Conservation (phyloP, 2,113 vertebrate species). For the Heteronetta atricapilla region DNA sequence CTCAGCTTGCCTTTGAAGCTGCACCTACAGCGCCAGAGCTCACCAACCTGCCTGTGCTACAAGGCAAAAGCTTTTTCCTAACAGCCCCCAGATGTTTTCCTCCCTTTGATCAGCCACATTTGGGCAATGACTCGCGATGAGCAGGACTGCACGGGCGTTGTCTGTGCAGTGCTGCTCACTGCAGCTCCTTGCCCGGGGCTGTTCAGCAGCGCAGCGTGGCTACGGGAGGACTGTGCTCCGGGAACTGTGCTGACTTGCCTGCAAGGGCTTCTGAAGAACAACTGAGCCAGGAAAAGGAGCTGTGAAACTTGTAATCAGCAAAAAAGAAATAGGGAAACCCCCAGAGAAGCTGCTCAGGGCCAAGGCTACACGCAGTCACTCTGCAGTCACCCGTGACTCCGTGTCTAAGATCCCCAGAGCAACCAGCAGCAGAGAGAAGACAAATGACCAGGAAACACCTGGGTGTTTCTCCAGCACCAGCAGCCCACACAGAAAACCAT, state of each 20-base stretch:
- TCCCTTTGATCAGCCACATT: neutral
- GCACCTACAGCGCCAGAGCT: neutral
- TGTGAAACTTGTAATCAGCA: neutral
- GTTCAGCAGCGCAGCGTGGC: accelerated
- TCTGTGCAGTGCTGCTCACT: neutral
- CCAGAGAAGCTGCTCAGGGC: neutral
- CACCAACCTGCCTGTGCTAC: neutral
- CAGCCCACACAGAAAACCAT: neutral
- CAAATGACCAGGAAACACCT: neutral
- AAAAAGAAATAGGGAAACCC: neutral
- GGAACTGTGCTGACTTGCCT: neutral
- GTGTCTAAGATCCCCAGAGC: neutral
- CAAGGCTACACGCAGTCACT: neutral
- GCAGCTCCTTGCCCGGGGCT: neutral
- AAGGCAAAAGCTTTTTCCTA: neutral
- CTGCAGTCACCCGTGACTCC: neutral
- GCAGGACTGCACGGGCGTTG: accelerated
- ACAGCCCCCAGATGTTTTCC: neutral
- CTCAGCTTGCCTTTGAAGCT: neutral
- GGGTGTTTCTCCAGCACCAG: neutral
- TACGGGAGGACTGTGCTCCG: accelerated
- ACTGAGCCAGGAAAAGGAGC: neutral
- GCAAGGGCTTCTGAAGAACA: neutral
- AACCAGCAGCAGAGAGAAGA: neutral
- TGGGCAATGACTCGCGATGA: neutral